Percentiles rank a stretch among this genome's conserved stretches.
phyloP scores from a whole-genome alignment of 2,113 vertebrate species.

The Pan troglodytes region NHGRI_mPanTro3-v2.1_pri NC_072404.2:144627501-144628000 shows the following conservation, averaged over 20 bases:
- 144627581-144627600: not conserved
- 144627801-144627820: constrained; percentile 17
- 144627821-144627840: not conserved
- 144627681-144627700: constrained; percentile 30
- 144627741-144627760: not conserved
- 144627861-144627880: not conserved
- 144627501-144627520: constrained; percentile 37
- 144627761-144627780: not conserved
- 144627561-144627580: not conserved
- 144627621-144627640: not conserved
- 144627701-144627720: not conserved
- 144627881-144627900: not conserved
- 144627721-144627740: constrained; percentile 19
- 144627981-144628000: constrained; percentile 26
- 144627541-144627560: not conserved
- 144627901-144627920: constrained; percentile 4
- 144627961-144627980: constrained; percentile 14
- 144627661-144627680: constrained; percentile 18
- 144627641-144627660: not conserved
- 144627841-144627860: not conserved
- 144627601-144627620: constrained; percentile 16
- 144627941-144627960: constrained; percentile 11
- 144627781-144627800: not conserved
- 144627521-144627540: not conserved
- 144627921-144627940: constrained; percentile 34